A percentile compares a stretch with the other conserved stretches of the same genome.
Conservation (phyloP, 2,797 vertebrate genomes). For the Morus bassanus region DNA sequence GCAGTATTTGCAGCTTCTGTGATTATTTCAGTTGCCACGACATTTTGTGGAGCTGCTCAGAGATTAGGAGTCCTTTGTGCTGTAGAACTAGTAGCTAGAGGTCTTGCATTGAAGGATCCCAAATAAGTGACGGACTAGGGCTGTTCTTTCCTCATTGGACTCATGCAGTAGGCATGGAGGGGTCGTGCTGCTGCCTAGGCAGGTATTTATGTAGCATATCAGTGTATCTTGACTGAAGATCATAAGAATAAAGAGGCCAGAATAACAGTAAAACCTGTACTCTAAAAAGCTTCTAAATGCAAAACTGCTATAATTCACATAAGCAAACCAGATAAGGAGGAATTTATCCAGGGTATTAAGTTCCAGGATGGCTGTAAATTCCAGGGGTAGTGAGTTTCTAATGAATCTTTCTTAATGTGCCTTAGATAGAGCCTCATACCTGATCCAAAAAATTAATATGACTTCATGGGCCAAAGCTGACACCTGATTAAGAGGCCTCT, state of each 20-base stretch:
- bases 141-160: not conserved
- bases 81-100: not conserved
- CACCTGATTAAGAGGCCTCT: conserved; percentile 56
- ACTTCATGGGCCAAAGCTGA: conserved; percentile 60
- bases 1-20: not conserved
- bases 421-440: conserved; percentile 44
- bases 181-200: not conserved
- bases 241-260: not conserved
- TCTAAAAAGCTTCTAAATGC: not conserved
- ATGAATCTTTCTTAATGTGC: conserved; percentile 60
- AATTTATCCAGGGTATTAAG: conserved; percentile 53
- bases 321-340: conserved; percentile 52
- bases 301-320: conserved; percentile 29
- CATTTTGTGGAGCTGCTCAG: not conserved
- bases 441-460: conserved; percentile 66
- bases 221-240: not conserved
- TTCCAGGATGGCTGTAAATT: conserved; percentile 61
- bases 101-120: not conserved
- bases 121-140: not conserved
- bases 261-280: not conserved
- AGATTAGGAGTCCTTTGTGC: not conserved
- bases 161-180: not conserved
- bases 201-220: fast-evolving
- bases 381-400: conserved; percentile 49
- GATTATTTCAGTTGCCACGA: not conserved